Conservation (phyloP, 2,113 vertebrate species). For the Heterocephalus glaber region DNA sequence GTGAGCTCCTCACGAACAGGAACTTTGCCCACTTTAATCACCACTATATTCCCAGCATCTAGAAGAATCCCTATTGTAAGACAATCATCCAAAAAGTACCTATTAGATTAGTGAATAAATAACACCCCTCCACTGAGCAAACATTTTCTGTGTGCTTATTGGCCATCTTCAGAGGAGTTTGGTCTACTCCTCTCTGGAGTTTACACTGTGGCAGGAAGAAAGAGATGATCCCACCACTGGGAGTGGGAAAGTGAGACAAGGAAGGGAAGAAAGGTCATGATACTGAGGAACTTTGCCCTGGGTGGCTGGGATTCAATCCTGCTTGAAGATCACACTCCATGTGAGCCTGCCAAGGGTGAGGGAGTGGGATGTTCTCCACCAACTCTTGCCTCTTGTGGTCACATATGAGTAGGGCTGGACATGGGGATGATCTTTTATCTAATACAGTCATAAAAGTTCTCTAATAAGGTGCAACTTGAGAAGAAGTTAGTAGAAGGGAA, state of each 20-base stretch:
- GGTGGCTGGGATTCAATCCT: neutral
- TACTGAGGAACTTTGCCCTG: neutral
- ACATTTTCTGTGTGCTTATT: neutral
- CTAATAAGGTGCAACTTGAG: neutral
- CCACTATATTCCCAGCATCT: neutral
- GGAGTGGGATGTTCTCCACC: neutral
- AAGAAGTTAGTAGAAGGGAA: neutral
- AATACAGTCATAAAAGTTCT: neutral
- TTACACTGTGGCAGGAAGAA: neutral
- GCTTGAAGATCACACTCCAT: neutral
- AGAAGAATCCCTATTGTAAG: neutral
- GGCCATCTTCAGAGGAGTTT: neutral
- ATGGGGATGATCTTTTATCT: no score
- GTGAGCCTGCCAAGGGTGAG: neutral
- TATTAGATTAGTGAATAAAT: neutral
- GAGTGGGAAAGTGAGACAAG: neutral
- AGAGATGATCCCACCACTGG: neutral
- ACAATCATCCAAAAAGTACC: neutral
- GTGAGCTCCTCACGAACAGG: neutral
- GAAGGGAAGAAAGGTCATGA: neutral
- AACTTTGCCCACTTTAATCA: neutral
- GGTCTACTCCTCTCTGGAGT: neutral
- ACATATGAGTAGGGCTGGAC: no score
- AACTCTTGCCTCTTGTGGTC: neutral
- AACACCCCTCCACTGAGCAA: neutral